Evolutionary conservation across 92 coral and sea anemone species (phyloP), one percentile per base, ranked within the genome.

Genomic region (Heliopora coerulea): DNA sequence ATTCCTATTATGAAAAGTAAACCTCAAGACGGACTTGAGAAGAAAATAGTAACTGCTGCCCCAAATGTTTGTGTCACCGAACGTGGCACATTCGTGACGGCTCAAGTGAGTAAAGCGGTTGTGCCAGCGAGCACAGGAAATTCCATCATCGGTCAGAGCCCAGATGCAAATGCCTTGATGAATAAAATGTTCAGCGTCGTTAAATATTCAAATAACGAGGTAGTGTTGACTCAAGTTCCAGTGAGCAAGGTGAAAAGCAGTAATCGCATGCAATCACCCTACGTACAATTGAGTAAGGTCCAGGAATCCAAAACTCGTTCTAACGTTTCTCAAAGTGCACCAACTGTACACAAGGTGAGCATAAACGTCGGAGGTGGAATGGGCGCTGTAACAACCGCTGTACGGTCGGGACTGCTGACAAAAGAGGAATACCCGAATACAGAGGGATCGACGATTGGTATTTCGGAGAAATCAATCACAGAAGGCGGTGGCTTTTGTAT

Each of bases 151-250:
- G 74, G 74, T 9, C 76, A 69, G 28, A 69, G 61, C 33, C 44
- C 60, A 3, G 76, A 69, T 26, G 63, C 77, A 8, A 70, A 70
- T 37, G 63, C 59, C 15, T 30, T 70, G 77, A 70, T 69, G 76
- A 49, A 70, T 32, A 70, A 54, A 70, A 70, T 70, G 77, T 70
- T 70, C 32, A 70, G 77, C 54, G 77, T 70, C 23, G 77, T 70
- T 8, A 54, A 58, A 54, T 26, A 49, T 7, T 27, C 41, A 15
- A 59, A 67, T 1, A 49, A 49, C 24, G 87, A 89, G 15, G 81
- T 85, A 56, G 73, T 23, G 30, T 12, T 23, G 30, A 23, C 61
- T 6, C 28, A 56, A 23, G 33, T 23, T 9, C 61, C 61, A 3
- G 30, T 31, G 12, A 28, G 61, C 61, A 15, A 6, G 14, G 52